These are phyloP conservation scores for Danaus melanippus DNA, from an alignment of 1,140 invertebrate species.

Conservation along the genomic window DNA sequence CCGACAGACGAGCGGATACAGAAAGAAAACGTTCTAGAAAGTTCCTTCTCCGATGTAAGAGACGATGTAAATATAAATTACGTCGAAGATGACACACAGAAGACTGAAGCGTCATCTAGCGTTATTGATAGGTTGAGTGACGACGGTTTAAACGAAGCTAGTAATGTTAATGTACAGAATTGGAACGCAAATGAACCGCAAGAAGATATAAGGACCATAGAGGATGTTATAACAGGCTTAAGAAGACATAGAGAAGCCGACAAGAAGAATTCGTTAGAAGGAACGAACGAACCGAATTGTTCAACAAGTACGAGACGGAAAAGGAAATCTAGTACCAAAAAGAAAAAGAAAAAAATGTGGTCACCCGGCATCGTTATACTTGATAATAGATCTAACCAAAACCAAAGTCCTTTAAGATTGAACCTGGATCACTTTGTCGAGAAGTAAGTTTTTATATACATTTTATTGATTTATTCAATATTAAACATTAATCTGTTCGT, in stretches of 20 bases:
- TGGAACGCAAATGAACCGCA: conserved; percentile 30
- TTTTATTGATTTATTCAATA: background rate
- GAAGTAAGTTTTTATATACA: conserved; percentile 36
- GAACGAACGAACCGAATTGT: conserved; percentile 25
- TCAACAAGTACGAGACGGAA: conserved; percentile 43
- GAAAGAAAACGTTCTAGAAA: conserved; percentile 45
- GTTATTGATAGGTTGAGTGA: conserved; percentile 50
- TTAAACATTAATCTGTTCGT: no score
- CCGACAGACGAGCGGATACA: conserved; percentile 34
- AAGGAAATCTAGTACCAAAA: conserved; percentile 39
- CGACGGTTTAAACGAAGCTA: conserved; percentile 31
- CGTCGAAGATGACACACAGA: conserved; percentile 41
- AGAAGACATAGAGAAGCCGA: conserved; percentile 43
- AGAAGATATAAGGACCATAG: conserved; percentile 45
- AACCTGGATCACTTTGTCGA: conserved; percentile 68
- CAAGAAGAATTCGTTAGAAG: conserved; percentile 31
- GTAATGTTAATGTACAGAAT: conserved; percentile 24
- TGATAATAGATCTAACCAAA: conserved; percentile 46
- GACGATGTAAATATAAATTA: conserved; percentile 60
- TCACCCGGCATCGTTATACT: conserved; percentile 58
- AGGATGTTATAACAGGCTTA: conserved; percentile 50
- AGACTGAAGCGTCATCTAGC: conserved; percentile 60
- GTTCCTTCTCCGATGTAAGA: conserved; percentile 51
- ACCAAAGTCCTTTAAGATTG: conserved; percentile 50
- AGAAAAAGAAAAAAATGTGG: conserved; percentile 58